Evolutionary conservation across 2,797 vertebrate genomes (phyloP), one percentile per base, ranked within the genome.

Genomic region (Anas bernieri): DNA sequence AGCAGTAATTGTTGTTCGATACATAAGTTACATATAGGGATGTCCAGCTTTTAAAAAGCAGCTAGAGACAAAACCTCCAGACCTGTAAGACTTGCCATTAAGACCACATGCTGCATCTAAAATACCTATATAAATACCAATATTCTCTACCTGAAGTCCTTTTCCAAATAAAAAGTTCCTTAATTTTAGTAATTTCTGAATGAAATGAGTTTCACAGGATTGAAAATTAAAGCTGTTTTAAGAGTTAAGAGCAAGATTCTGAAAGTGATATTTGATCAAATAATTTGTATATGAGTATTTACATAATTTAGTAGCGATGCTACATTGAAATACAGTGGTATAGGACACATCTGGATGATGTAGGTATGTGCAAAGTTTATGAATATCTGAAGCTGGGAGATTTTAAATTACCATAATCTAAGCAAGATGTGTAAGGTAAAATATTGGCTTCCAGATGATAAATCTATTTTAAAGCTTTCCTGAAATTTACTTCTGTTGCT

Each of bases 391-490:
- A 48, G 13, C 25, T 59, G 50, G 26, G 33, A 83, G 17, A 48
- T 84, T 86, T 81, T 63, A n/a, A 28, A 41, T 79, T 88, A 63
- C 31, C 7, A 1, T 68, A 78, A 80, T 35, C 30, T 50, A 50
- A 83, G 83, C 59, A 86, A 86, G 86, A 55, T 56, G 46, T 52
- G 41, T 52, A 61, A 74, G 31, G 23, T 83, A 68, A 50, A 31
- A 62, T 83, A 59, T 55, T 90, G 70, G n/a, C 78, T 92, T 88
- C 54, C 63, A 68, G 64, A 33, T 59, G 55, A 66, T 28, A 67
- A 67, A 73, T 70, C 30, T 56, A 39, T 4, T 92, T 54, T 93
- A 79, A 59, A 31, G 21, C 20, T 86, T 92, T 92, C 59, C 69
- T 93, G 85, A 88, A 72, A 50, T 79, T 10, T 69, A 39, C 33